Evolutionary conservation across 2,888 invertebrate genomes (phyloP), one percentile per base, ranked within the genome.

Genomic region (Drosophila macrospina): DNA sequence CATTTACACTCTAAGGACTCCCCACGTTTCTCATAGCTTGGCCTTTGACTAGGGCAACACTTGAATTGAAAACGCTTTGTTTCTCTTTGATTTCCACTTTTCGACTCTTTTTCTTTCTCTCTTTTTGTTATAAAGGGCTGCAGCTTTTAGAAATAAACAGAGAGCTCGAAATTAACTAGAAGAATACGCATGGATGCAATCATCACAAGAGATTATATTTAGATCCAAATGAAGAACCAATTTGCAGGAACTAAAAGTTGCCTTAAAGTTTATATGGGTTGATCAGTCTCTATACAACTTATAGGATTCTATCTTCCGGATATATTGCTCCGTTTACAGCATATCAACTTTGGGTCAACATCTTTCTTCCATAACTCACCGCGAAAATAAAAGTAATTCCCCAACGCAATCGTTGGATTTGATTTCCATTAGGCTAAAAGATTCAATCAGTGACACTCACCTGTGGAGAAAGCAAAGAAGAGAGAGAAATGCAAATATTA

Each of bases 381-480:
- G 24, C 24, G 13, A 39, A 6, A 54, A 26, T 37, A 13, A 41
- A 55, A 7, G 30, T 37, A 52, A 41, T 54, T 54, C 20, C 30
- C 52, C 41, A 42, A 20, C 4, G 41, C n/a, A n/a, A 30, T 15
- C 10, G 44, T 7, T 36, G 28, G 11, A 55, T 20, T 37, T 11
- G 16, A 42, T 15, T 69, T 44, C 55, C 13, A 32, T 34, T 41
- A 67, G 36, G 36, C 41, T 24, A 37, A 50, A 42, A 42, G 32
- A 47, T 51, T 54, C 15, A 74, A 55, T 72, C 57, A 42, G 52
- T 62, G 39, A 39, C 62, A 80, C 84, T 80, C 74, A 80, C 79
- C 84, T 80, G 84, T 24, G 44, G 34, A 48, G 37, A 62, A 32
- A 51, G n/a, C 50, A 32, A 42, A 30, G 44, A n/a, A 66, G 20